These are phyloP conservation scores for Corythaeola cristata DNA, from an alignment of 2,113 vertebrate genomes.

Conservation along the genomic window DNA sequence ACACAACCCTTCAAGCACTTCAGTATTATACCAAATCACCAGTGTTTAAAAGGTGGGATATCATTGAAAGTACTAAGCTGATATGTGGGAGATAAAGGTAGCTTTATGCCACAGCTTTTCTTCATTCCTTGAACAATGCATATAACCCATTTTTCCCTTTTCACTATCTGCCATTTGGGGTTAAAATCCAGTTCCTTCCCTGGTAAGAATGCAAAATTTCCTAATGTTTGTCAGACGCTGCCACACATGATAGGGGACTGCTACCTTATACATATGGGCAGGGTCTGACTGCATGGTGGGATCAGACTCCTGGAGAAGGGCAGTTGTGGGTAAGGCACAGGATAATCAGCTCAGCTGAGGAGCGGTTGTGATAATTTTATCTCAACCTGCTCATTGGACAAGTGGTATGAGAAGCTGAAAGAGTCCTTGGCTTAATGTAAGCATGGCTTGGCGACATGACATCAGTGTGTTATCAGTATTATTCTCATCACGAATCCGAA, in stretches of 20 bases:
- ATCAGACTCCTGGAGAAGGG: background rate
- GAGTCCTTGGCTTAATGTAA: too few species aligned
- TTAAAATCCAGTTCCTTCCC: background rate
- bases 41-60: background rate
- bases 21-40: background rate
- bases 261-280: background rate
- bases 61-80: background rate
- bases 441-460: too few species aligned
- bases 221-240: background rate
- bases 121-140: background rate
- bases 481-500: too few species aligned
- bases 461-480: too few species aligned
- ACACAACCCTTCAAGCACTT: background rate
- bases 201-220: background rate
- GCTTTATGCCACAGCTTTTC: background rate
- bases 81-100: background rate
- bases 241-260: background rate
- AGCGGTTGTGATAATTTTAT: background rate
- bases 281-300: background rate
- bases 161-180: background rate
- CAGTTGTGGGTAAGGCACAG: background rate
- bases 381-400: background rate
- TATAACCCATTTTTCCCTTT: accelerated
- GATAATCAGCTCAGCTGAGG: background rate
- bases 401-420: background rate